phyloP scores from a whole-genome alignment of 2,113 vertebrate genomes.

The Noturus placidus region DNA sequence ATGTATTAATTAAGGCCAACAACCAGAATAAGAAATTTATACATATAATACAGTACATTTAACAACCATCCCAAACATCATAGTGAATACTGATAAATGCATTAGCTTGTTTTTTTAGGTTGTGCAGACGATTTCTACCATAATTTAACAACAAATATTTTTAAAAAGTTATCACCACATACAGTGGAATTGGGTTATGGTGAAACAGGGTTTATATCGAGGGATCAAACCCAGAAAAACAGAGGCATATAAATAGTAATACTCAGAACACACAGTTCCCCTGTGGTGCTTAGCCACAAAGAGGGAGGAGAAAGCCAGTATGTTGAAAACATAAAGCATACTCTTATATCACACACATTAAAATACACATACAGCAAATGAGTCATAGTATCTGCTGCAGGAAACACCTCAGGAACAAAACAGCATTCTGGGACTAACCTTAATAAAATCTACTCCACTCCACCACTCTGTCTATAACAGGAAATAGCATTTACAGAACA shows the following conservation, averaged over 20 bases:
- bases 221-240: constrained; percentile 14
- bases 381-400: constrained; percentile 26
- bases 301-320: constrained; percentile 8
- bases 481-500: constrained; percentile 23
- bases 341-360: not conserved
- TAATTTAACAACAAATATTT: not conserved
- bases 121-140: not conserved
- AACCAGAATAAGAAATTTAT: not conserved
- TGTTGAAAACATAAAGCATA: not conserved
- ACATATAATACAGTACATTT: not conserved
- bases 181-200: not conserved
- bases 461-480: constrained; percentile 20
- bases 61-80: not conserved
- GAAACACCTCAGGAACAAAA: constrained; percentile 38
- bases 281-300: constrained; percentile 16
- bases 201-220: constrained; percentile 9
- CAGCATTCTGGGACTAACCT: constrained; percentile 29
- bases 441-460: not conserved
- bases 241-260: constrained; percentile 46
- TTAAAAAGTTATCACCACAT: not conserved
- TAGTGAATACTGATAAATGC: not conserved
- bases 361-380: constrained; percentile 1
- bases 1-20: not conserved
- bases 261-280: constrained; percentile 44
- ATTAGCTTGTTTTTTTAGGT: not conserved